Evolutionary conservation across 37 sponge, comb jelly and placozoan species (phyloP).

Genomic region (Geodia barretti): DNA sequence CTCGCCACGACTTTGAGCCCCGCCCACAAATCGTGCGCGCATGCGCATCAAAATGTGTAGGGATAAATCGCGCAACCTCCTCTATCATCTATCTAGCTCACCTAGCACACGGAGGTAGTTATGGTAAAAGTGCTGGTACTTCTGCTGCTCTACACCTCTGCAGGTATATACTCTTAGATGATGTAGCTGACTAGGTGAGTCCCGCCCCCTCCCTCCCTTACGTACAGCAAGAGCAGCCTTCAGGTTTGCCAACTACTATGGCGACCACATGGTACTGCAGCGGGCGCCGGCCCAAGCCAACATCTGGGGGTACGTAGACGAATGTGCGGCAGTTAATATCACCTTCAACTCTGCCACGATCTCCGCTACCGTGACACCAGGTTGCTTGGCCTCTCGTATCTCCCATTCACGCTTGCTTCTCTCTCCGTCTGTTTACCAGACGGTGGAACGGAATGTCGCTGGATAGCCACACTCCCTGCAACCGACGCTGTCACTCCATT

Average conservation of each 20-base stretch:
- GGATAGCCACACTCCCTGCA: constrained; percentile 42
- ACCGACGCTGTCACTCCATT: constrained; percentile 2
- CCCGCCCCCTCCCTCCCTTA: constrained; percentile 3
- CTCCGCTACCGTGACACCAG: constrained; percentile 23
- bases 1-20: background rate
- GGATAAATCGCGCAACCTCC: no score
- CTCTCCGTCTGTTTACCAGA: constrained; percentile 1
- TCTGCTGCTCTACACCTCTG: background rate
- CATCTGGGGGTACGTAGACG: constrained; percentile 46
- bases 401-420: background rate
- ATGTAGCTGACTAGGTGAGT: background rate
- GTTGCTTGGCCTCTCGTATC: background rate
- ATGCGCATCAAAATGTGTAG: no score
- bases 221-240: no score
- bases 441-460: constrained; percentile 6
- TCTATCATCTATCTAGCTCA: no score
- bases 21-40: background rate
- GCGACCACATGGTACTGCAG: constrained; percentile 62
- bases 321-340: constrained; percentile 20
- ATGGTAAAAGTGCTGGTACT: no score
- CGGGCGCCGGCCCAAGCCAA: constrained; percentile 41
- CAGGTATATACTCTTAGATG: background rate
- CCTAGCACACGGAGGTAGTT: no score
- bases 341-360: background rate
- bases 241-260: constrained; percentile 53